phyloP scores from a whole-genome alignment of 2,113 vertebrate genomes.

The Smithornis capensis region DNA sequence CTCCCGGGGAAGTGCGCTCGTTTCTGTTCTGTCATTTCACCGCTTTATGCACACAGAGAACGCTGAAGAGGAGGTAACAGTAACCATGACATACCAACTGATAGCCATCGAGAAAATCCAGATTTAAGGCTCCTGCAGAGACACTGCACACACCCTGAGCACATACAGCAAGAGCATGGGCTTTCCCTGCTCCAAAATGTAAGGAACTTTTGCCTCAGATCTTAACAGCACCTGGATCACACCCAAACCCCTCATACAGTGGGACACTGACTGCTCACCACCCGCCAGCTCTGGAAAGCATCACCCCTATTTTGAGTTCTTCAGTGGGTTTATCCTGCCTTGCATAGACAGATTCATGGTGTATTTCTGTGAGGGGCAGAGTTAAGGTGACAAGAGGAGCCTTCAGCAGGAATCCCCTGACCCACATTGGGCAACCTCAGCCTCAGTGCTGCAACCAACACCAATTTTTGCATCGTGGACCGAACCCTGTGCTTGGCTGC shows the following conservation, averaged over 20 bases:
- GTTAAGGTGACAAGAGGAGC: not conserved
- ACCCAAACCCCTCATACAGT: not conserved
- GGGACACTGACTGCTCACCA: fast-evolving
- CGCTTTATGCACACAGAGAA: not conserved
- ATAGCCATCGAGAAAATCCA: not conserved
- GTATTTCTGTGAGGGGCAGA: not conserved
- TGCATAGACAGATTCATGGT: fast-evolving
- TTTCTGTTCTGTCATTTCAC: not conserved
- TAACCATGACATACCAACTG: not conserved
- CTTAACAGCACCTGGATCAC: not conserved
- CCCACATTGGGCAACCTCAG: not conserved
- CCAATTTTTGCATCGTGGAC: not conserved
- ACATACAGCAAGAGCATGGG: not conserved
- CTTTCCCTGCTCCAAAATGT: not conserved
- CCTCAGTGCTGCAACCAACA: not conserved
- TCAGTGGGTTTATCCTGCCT: not conserved
- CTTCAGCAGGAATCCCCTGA: not conserved
- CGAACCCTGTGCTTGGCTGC: not conserved
- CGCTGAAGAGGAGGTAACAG: not conserved
- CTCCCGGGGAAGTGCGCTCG: not conserved
- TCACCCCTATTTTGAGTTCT: not conserved
- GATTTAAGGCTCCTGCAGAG: conserved; percentile 3
- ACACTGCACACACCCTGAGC: not conserved
- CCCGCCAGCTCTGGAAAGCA: not conserved
- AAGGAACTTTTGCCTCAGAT: not conserved